phyloP scores from a whole-genome alignment of 2,888 invertebrate genomes.

The Subacronicta megacephala region DNA sequence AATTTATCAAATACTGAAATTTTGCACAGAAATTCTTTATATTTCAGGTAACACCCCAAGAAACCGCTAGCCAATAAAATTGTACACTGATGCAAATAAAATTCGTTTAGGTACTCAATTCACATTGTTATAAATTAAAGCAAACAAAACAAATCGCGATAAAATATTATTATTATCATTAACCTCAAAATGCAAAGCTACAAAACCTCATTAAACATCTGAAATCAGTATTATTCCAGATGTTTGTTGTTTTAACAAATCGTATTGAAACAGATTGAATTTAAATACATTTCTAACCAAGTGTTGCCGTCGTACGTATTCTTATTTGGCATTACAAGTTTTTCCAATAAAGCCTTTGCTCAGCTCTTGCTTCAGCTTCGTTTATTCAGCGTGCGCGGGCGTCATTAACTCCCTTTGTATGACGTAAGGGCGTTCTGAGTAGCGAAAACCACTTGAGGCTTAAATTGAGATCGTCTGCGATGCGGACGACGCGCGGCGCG shows the following conservation, averaged over 20 bases:
- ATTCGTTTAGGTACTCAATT: too few species aligned
- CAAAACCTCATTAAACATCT: background rate
- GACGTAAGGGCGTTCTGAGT: constrained; percentile 71
- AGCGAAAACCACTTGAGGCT: constrained; percentile 80
- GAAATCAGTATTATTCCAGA: too few species aligned
- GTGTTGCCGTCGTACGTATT: constrained; percentile 63
- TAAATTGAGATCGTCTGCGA: constrained; percentile 81
- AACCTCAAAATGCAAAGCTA: too few species aligned
- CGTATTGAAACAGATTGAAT: background rate
- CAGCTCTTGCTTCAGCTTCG: too few species aligned
- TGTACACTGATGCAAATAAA: too few species aligned
- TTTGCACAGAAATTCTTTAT: too few species aligned
- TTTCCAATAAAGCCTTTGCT: constrained; percentile 76
- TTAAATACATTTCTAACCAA: constrained; percentile 1
- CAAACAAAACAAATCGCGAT: too few species aligned
- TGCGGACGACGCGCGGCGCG: constrained; percentile 51
- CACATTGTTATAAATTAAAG: too few species aligned
- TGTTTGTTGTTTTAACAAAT: background rate
- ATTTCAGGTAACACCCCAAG: too few species aligned
- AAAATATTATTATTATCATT: background rate
- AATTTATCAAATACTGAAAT: too few species aligned
- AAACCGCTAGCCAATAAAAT: too few species aligned
- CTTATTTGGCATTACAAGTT: constrained; percentile 70
- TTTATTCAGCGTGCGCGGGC: constrained; percentile 76
- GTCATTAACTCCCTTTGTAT: constrained; percentile 83